Conservation (phyloP, 2,113 vertebrate species). For the Bos taurus region ARS-UCD2.0 NC_037346.1:2269501-2270000, state of each 20-base stretch:
- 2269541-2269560: background rate
- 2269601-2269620: background rate
- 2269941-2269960: background rate
- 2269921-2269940: background rate
- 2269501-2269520: background rate
- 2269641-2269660: background rate
- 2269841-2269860: background rate
- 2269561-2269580: background rate
- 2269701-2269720: background rate
- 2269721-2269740: background rate
- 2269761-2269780: background rate
- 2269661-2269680: background rate
- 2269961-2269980: background rate
- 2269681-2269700: background rate
- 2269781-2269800: background rate
- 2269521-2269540: background rate
- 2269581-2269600: background rate
- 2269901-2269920: background rate
- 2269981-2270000: background rate
- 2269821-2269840: background rate
- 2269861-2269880: background rate
- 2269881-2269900: background rate
- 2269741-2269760: background rate
- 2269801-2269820: background rate
- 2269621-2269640: background rate